Conservation (phyloP, 2,888 invertebrate genomes). For the Pristionchus maxplancki region DNA sequence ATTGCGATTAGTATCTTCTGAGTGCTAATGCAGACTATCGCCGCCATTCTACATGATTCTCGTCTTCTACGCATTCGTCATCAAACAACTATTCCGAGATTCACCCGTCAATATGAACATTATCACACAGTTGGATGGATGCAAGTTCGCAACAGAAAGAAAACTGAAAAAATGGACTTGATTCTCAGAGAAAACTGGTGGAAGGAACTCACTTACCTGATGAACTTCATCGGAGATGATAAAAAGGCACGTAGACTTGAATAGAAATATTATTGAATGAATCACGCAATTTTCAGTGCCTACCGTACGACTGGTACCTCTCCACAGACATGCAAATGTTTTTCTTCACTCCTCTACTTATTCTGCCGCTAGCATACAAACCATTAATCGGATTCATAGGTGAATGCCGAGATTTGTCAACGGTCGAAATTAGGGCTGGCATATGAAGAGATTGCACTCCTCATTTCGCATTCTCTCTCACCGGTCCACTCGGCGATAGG, state of each 20-base stretch:
- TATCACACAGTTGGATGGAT: neutral
- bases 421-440: too few species aligned
- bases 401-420: too few species aligned
- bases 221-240: neutral
- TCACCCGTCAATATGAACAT: neutral
- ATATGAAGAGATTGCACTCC: too few species aligned
- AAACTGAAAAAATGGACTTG: neutral
- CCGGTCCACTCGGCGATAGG: too few species aligned
- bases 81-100: neutral
- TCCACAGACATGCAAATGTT: conserved; percentile 53
- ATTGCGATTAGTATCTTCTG: neutral
- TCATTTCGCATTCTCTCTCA: too few species aligned
- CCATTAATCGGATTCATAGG: conserved; percentile 48
- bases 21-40: neutral
- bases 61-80: neutral
- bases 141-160: neutral
- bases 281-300: conserved; percentile 31
- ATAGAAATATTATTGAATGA: neutral
- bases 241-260: neutral
- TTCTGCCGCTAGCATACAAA: conserved; percentile 50
- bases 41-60: neutral
- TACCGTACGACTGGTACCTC: conserved; percentile 50
- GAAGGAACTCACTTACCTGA: neutral
- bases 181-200: neutral
- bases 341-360: conserved; percentile 52